Base-by-base conservation (phyloP, 2,888 invertebrate genomes). In the Oligia latruncula region DNA sequence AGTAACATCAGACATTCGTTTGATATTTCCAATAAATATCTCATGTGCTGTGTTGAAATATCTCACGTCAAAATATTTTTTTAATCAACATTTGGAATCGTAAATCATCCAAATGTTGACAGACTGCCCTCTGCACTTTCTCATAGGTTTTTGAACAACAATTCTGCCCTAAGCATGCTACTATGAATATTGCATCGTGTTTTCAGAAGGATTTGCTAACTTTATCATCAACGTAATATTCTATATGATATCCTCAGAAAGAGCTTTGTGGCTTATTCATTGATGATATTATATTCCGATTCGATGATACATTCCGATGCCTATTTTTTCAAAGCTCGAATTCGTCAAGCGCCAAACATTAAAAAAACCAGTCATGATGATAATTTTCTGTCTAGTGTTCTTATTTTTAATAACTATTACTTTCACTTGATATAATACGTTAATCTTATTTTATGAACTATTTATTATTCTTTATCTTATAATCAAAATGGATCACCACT, bases 401-500 rank as follows among this genome's bases (percentile, higher is more conserved):
- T 60, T 67, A 52, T 17, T 23, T n/a, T 76, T 55, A 0, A 2
- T 17, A 52, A 5, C 40, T 40, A 43, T 60, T 62, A 78, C 76
- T 85, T 83, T 86, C 80, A 75, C 77, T 75, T 15, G 17, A 43
- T 11, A 5, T 23, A 43, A 75, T 66, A 70, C 40, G 65, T 73
- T 76, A 74, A 78, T 75, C 52, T 70, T 64, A 58, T 29, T 43
- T 71, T 52, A 79, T 40, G 40, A 46, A 55, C 58, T 80, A 65
- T 74, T 85, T 64, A 52, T 55, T 60, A 71, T 55, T 65, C 9
- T 43, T 83, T 74, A 80, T 77, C 75, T 77, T 49, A 0, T 49
- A 72, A 86, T 87, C 81, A 68, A 81, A 86, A 77, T 78, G 81
- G 78, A 86, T 83, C 77, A 74, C 74, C 55, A 58, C 84, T 84